Base-by-base conservation (phyloP, 2,888 invertebrate genomes). In the Drosophila kambysellisi region DNA sequence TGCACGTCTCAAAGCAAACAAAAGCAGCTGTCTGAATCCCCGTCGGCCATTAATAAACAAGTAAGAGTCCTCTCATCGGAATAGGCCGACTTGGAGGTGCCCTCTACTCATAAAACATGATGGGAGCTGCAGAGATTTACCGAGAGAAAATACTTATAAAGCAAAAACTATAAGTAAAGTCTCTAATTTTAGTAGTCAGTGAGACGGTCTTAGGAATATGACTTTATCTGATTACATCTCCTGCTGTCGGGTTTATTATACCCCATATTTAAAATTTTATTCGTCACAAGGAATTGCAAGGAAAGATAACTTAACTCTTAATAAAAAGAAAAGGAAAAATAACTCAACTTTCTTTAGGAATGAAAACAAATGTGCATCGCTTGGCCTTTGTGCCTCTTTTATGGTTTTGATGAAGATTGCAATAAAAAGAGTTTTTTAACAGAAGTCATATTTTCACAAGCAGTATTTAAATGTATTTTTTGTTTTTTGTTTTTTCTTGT, bases 1-100 rank as follows among this genome's bases (percentile, higher is more conserved):
- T 57, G 57, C 57, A 43, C 57, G 43, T 43, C 57, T 43, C 57
- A 57, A 57, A 56, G 56, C 57, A 57, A 57, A 57, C 57, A 57
- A 57, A 41, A 57, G 57, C 57, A 57, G 57, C 57, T 57, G 57
- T 57, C 41, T 57, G 41, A 43, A 57, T 57, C 20, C 57, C 57
- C 57, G 11, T 32, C 43, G 57, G 57, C 57, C 57, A 43, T 57
- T 57, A 57, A 57, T 57, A 57, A 57, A 57, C 57, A 57, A 57
- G 41, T 32, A 20, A 30, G 57, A 17, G 57, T 25, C 20, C 43
- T 43, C 43, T 57, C 32, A 41, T 32, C 43, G 57, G 41, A 32
- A 32, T 43, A 41, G 15, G 43, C 43, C 30, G 57, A 43, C 43
- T 20, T 15, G 15, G 6, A 41, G 20, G 11, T 57, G 30, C 57